Evolutionary conservation across 2,888 invertebrate genomes (phyloP).

Genomic region (Rhimphoctona megacephalus): DNA sequence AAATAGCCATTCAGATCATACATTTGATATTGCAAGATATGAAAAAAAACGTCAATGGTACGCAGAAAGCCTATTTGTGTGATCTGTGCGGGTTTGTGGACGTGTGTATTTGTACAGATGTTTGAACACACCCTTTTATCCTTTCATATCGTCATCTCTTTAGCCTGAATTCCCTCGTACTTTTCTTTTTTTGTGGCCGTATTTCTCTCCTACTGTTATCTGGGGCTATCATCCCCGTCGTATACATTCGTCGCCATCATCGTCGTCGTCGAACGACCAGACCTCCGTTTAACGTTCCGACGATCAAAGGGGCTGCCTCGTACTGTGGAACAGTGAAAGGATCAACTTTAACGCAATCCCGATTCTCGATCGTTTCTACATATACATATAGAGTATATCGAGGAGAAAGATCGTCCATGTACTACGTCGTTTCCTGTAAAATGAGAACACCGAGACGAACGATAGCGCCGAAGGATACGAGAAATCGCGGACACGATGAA

Average conservation of each 20-base stretch:
- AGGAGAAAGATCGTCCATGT: slow-evolving; percentile 28
- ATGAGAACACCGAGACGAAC: background rate
- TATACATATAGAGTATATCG: background rate
- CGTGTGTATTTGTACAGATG: background rate
- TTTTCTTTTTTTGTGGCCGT: background rate
- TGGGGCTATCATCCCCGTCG: slow-evolving; percentile 9
- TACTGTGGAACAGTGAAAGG: slow-evolving; percentile 36
- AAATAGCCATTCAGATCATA: background rate
- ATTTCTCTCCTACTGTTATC: slow-evolving; percentile 1
- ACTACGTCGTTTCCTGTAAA: slow-evolving; percentile 28
- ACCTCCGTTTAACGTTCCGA: slow-evolving; percentile 41
- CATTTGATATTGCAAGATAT: background rate
- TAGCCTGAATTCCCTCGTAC: background rate
- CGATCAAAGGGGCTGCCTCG: slow-evolving; percentile 26
- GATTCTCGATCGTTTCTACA: slow-evolving; percentile 47
- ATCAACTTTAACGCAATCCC: slow-evolving; percentile 36
- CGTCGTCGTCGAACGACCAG: background rate
- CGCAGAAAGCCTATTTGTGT: background rate
- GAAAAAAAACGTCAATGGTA: background rate
- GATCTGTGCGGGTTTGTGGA: background rate
- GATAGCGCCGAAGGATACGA: background rate
- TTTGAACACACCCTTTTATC: background rate
- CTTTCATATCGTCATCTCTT: slow-evolving; percentile 11
- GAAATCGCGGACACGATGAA: slow-evolving; percentile 30
- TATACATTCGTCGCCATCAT: slow-evolving; percentile 14